Evolutionary conservation across 1,140 invertebrate species (phyloP).

Genomic region (Mamestra configurata): DNA sequence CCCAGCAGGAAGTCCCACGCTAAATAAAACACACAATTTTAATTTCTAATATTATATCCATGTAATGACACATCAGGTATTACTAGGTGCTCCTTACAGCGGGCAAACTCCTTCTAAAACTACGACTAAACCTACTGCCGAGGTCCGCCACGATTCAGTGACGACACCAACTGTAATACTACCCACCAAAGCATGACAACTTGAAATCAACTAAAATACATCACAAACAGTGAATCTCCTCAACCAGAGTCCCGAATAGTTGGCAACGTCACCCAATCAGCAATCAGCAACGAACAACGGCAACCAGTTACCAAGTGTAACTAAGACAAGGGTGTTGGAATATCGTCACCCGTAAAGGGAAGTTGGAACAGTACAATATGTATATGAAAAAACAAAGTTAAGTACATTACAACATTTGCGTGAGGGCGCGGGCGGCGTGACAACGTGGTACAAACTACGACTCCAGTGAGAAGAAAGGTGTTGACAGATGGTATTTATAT

Average conservation of each 20-base stretch:
- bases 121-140: slow-evolving; percentile 74
- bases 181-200: slow-evolving; percentile 3
- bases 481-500: slow-evolving; percentile 3
- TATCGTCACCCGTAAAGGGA: slow-evolving; percentile 33
- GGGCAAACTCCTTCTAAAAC: slow-evolving; percentile 77
- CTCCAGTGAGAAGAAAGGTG: slow-evolving; percentile 6
- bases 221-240: slow-evolving; percentile 4
- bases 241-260: neutral
- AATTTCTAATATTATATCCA: slow-evolving; percentile 83
- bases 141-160: slow-evolving; percentile 47
- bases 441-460: slow-evolving; percentile 25
- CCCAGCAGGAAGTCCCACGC: slow-evolving; percentile 72
- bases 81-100: slow-evolving; percentile 80
- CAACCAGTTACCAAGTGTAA: slow-evolving; percentile 70
- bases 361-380: slow-evolving; percentile 54
- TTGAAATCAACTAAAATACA: slow-evolving; percentile 19
- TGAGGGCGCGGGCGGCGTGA: slow-evolving; percentile 30
- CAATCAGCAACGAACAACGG: slow-evolving; percentile 56
- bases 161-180: neutral
- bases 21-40: slow-evolving; percentile 86
- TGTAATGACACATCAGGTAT: slow-evolving; percentile 85
- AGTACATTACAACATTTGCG: slow-evolving; percentile 69
- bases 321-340: slow-evolving; percentile 75
- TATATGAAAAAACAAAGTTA: slow-evolving; percentile 74
- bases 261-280: slow-evolving; percentile 29